These are phyloP conservation scores for Mesembrinibis cayennensis DNA, from an alignment of 2,113 vertebrate species.

Conservation along the genomic window DNA sequence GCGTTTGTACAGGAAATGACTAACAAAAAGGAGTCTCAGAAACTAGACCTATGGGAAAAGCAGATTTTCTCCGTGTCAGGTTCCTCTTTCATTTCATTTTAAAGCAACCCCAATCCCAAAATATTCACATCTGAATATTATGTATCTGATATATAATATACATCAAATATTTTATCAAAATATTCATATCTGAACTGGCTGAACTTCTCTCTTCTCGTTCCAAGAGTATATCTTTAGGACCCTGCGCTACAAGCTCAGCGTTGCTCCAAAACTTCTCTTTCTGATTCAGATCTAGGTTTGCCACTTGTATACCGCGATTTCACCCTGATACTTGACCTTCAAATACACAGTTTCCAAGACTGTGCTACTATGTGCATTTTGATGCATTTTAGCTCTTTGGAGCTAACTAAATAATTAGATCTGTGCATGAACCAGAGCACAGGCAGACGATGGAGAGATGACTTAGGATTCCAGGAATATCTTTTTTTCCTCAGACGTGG, in stretches of 20 bases:
- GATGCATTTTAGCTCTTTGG: too few species aligned
- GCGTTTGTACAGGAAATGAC: slow-evolving; percentile 9
- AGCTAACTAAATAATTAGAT: not conserved
- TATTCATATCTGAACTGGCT: fast-evolving
- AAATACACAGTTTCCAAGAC: not conserved
- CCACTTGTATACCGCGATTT: fast-evolving
- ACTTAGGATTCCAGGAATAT: not conserved
- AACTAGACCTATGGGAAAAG: not conserved
- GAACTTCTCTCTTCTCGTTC: fast-evolving
- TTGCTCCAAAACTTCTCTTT: not conserved
- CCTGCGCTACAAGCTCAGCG: fast-evolving
- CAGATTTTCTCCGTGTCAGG: not conserved
- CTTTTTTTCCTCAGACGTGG: not conserved
- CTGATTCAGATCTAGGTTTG: not conserved
- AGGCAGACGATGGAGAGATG: fast-evolving
- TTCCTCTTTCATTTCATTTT: not conserved
- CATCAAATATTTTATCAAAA: not conserved
- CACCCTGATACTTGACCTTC: not conserved
- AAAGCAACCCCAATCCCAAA: not conserved
- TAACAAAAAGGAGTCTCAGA: not conserved
- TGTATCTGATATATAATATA: too few species aligned
- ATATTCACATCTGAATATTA: fast-evolving
- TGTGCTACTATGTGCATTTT: fast-evolving
- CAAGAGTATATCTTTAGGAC: not conserved
- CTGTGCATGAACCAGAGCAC: fast-evolving